These are phyloP conservation scores for Coremacera marginata DNA, from an alignment of 2,888 invertebrate genomes.

Conservation along the genomic window DNA sequence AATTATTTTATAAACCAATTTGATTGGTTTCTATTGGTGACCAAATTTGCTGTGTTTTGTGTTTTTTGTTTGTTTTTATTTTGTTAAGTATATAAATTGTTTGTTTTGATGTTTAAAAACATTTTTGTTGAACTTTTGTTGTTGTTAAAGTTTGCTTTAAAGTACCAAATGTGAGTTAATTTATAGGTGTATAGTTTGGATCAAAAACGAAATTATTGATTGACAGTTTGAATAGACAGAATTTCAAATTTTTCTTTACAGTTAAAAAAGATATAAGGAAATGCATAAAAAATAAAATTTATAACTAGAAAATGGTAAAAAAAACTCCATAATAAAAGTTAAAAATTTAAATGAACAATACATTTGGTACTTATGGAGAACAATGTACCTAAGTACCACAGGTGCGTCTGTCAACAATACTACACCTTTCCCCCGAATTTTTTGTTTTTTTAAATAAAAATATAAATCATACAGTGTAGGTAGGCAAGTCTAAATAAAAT, in stretches of 20 bases:
- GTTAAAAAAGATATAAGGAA: background rate
- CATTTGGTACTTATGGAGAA: slow-evolving; percentile 31
- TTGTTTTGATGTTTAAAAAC: background rate
- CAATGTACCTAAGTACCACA: background rate
- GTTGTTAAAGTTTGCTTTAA: background rate
- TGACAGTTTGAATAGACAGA: background rate
- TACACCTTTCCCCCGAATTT: background rate
- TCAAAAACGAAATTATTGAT: background rate
- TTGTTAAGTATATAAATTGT: background rate
- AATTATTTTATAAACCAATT: background rate
- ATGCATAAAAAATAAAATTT: too few relatives aligned
- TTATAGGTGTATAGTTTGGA: background rate
- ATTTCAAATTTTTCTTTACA: background rate
- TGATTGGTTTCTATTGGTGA: background rate
- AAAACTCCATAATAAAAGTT: background rate
- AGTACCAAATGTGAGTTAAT: slow-evolving; percentile 32
- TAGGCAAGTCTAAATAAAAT: background rate
- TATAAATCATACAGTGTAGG: background rate
- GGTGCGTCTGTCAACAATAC: background rate
- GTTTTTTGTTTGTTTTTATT: background rate
- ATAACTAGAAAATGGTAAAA: background rate
- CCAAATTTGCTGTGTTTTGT: background rate
- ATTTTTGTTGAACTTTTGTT: slow-evolving; percentile 9
- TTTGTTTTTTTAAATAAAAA: too few relatives aligned
- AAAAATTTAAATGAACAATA: slow-evolving; percentile 4